Evolutionary conservation across 1,140 invertebrate genomes (phyloP).

Genomic region (Brachionus asplanchnoidis): DNA sequence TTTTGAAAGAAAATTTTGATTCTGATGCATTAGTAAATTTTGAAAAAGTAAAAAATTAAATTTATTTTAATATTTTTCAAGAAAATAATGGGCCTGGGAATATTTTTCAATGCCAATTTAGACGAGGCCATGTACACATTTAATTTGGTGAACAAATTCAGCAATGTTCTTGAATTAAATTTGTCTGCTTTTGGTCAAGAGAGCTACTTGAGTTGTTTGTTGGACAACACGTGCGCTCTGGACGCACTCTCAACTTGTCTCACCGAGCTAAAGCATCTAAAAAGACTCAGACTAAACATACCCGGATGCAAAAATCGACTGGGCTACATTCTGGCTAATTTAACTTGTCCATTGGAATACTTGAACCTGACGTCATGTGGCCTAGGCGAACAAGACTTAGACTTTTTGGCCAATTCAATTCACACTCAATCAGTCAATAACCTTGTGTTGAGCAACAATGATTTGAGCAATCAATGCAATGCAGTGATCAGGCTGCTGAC

Average conservation of each 20-base stretch:
- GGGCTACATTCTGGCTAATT: neutral
- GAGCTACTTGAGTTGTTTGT: neutral
- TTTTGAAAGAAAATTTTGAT: neutral
- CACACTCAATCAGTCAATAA: neutral
- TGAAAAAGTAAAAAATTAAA: neutral
- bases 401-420: neutral
- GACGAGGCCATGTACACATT: constrained; percentile 1
- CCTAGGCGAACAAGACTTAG: neutral
- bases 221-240: neutral
- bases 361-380: constrained; percentile 26
- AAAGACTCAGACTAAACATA: neutral
- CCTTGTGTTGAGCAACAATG: constrained; percentile 7
- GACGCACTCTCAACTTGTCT: neutral
- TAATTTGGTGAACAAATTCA: neutral
- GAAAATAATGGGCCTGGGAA: neutral
- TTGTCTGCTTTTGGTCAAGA: constrained; percentile 9
- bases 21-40: neutral
- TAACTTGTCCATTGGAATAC: neutral
- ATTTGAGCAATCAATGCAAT: neutral
- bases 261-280: neutral
- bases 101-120: constrained; percentile 20
- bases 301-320: neutral
- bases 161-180: constrained; percentile 11
- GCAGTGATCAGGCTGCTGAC: neutral
- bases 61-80: neutral